Conservation (phyloP, 1,140 invertebrate species). For the Drosophila orena region DNA sequence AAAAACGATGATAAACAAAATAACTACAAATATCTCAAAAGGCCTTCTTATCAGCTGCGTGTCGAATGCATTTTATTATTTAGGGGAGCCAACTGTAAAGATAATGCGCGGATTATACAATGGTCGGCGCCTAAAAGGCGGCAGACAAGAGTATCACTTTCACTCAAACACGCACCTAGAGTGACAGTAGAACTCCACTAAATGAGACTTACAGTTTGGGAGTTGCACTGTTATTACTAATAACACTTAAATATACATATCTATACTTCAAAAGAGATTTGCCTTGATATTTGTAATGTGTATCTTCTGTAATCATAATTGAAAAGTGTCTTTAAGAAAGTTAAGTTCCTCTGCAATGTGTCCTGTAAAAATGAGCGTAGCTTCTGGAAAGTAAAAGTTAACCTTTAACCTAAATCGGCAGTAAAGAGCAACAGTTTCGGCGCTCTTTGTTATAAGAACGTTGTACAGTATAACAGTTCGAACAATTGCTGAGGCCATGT, state of each 20-base stretch:
- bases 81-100: slow-evolving; percentile 38
- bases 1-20: slow-evolving; percentile 52
- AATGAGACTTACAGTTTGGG: background rate
- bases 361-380: slow-evolving; percentile 8
- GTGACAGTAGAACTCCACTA: slow-evolving; percentile 3
- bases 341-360: background rate
- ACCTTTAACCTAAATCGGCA: slow-evolving; percentile 80
- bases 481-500: slow-evolving; percentile 29
- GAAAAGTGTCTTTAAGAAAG: background rate
- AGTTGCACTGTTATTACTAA: background rate
- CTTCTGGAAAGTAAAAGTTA: slow-evolving; percentile 73
- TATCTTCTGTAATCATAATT: no score
- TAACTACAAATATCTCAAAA: slow-evolving; percentile 41
- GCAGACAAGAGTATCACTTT: slow-evolving; percentile 56
- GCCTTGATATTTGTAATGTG: no score
- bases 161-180: slow-evolving; percentile 11
- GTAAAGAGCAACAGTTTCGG: slow-evolving; percentile 68
- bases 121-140: slow-evolving; percentile 73
- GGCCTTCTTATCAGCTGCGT: slow-evolving; percentile 50
- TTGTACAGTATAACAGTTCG: slow-evolving; percentile 27
- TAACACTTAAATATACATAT: background rate
- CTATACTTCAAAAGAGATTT: no score
- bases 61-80: slow-evolving; percentile 43
- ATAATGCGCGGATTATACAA: slow-evolving; percentile 51
- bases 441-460: slow-evolving; percentile 55